Evolutionary conservation across 2,797 vertebrate genomes (phyloP).

Genomic region (Rallus crepitans): DNA sequence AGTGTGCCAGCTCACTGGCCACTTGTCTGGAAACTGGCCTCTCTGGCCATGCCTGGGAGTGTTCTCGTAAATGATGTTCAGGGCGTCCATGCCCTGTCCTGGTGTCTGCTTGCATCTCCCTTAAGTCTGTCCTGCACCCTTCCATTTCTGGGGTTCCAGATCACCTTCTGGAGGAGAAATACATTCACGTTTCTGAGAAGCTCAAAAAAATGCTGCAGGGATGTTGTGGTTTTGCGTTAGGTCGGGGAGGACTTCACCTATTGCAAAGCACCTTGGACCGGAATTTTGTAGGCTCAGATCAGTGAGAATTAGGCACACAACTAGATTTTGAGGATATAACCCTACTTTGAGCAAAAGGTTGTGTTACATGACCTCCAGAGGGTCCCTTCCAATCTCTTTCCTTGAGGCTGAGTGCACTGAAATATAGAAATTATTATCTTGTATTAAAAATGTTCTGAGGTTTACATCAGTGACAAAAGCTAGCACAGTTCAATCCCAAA

Average conservation of each 20-base stretch:
- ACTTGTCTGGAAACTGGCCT: not conserved
- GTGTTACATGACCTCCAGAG: not conserved
- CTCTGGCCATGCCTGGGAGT: not conserved
- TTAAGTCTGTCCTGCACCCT: not conserved
- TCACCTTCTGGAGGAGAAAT: not conserved
- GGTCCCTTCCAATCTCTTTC: not conserved
- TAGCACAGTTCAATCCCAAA: not conserved
- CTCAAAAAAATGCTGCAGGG: not conserved
- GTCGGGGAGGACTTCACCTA: not conserved
- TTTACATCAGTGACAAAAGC: not conserved
- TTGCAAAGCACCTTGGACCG: not conserved
- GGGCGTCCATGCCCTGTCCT: not conserved
- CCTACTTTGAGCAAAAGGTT: not conserved
- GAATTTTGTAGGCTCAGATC: not conserved
- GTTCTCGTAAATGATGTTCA: rapidly evolving
- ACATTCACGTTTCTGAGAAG: not conserved
- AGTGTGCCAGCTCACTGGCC: not conserved
- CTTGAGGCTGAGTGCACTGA: not conserved
- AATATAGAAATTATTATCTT: not conserved
- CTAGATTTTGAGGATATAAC: not conserved
- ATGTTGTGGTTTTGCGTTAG: not conserved
- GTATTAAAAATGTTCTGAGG: not conserved
- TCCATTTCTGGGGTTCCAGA: not conserved
- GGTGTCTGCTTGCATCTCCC: not conserved
- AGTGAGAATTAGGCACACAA: not conserved